Evolutionary conservation across 1,140 invertebrate species (phyloP), one percentile per base, ranked within the genome.

Genomic region (Steinernema khuongi): DNA sequence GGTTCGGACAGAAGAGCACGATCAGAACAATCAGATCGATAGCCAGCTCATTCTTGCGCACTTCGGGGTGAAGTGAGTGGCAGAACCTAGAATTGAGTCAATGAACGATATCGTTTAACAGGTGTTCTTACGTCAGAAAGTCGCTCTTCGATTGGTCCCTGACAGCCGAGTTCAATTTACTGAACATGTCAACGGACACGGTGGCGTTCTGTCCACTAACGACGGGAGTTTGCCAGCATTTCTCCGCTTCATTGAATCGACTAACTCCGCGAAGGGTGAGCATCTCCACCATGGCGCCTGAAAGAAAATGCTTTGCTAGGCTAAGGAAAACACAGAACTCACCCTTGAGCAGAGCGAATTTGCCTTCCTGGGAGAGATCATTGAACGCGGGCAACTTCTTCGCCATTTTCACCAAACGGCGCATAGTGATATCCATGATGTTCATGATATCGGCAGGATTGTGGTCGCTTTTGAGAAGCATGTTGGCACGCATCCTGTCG

Each of bases 311-410:
- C n/a, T n/a, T n/a, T n/a, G n/a, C n/a, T n/a, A n/a, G n/a, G n/a
- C n/a, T n/a, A n/a, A n/a, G n/a, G n/a, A n/a, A n/a, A n/a, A n/a
- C n/a, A n/a, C n/a, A 41, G 36, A 41, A 7, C 0, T 91, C 90
- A 11, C 92, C 92, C 87, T 96, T 83, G 30, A 83, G 74, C 67
- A 83, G 68, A 14, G 72, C 68, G 41, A 85, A 80, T 66, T 84
- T 84, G 29, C 79, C 81, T 22, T 82, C 79, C 17, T 83, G 73
- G 1, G 70, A 80, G 7, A 83, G 67, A 4, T 80, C 75, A 28
- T 77, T 75, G 79, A 83, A 83, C 0, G 76, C 30, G 22, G 80
- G 78, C 28, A 83, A 43, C 67, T 79, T 78, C 77, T 83, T 83
- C 32, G 80, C 73, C 71, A 81, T 80, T 41, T 83, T 83, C 32